These are phyloP conservation scores for Gymnopithys bicolor DNA, from an alignment of 2,797 vertebrate species.

Conservation along the genomic window DNA sequence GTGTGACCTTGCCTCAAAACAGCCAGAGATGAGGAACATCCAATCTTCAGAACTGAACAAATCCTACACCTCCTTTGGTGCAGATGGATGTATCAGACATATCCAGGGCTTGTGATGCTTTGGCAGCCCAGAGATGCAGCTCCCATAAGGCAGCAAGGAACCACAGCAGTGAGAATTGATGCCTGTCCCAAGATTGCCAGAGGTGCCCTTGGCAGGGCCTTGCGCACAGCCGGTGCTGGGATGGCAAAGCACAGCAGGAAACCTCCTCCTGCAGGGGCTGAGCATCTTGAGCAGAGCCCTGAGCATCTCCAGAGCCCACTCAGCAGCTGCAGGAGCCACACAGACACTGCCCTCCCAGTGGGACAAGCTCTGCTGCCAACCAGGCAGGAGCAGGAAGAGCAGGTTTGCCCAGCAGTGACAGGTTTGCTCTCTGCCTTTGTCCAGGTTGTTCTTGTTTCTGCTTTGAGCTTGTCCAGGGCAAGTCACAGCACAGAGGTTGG, in stretches of 20 bases:
- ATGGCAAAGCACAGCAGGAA: not conserved
- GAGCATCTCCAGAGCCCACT: not conserved
- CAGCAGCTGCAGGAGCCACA: not conserved
- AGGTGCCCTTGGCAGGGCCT: not conserved
- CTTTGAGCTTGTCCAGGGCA: not conserved
- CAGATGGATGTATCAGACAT: not conserved
- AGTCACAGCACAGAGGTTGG: accelerated
- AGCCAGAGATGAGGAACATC: not conserved
- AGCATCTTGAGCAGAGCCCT: not conserved
- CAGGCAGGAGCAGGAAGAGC: not conserved
- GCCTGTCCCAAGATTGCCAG: accelerated
- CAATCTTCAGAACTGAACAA: not conserved
- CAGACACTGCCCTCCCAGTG: not conserved
- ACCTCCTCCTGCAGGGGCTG: not conserved
- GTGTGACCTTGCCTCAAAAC: not conserved
- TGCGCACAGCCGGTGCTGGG: not conserved
- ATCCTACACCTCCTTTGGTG: not conserved
- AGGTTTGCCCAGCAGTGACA: not conserved
- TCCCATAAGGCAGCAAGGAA: not conserved
- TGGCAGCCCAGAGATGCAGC: not conserved
- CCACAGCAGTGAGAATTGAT: not conserved
- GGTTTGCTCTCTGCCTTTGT: not conserved
- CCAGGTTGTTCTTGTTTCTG: not conserved
- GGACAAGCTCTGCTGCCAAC: not conserved
- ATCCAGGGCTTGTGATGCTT: not conserved